Conservation (phyloP, 2,888 invertebrate genomes). For the Hypercompe scribonia region DNA sequence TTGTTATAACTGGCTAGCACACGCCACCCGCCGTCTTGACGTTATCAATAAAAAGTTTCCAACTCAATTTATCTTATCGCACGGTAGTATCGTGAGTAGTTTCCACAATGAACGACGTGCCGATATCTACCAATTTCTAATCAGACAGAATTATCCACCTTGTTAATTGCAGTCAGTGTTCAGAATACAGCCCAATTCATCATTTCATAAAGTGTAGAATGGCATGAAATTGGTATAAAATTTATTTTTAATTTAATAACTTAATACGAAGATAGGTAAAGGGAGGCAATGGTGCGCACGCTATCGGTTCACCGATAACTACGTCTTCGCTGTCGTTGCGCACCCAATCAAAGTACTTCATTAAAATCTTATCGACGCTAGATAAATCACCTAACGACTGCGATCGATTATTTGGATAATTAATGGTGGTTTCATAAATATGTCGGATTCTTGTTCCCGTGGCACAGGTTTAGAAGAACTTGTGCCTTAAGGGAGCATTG, state of each 20-base stretch:
- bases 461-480: constrained; percentile 65
- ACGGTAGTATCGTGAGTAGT: constrained; percentile 83
- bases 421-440: constrained; percentile 82
- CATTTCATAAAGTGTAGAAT: constrained; percentile 61
- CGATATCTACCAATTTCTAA: constrained; percentile 85
- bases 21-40: constrained; percentile 71
- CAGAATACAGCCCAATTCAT: constrained; percentile 56
- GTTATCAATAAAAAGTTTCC: constrained; percentile 81
- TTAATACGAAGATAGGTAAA: constrained; percentile 82
- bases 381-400: constrained; percentile 86
- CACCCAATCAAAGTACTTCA: constrained; percentile 87
- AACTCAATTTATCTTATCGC: constrained; percentile 84
- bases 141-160: constrained; percentile 84
- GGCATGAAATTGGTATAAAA: constrained; percentile 49
- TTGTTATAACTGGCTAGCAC: constrained; percentile 54
- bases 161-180: constrained; percentile 72
- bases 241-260: constrained; percentile 85
- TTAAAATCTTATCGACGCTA: constrained; percentile 86
- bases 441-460: constrained; percentile 76
- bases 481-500: constrained; percentile 59
- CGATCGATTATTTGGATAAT: constrained; percentile 86
- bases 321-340: constrained; percentile 76
- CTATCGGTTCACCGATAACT: constrained; percentile 79
- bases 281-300: constrained; percentile 79
- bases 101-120: constrained; percentile 86